These are phyloP conservation scores for Augiades crinisus DNA, from an alignment of 2,888 invertebrate species.

Conservation along the genomic window DNA sequence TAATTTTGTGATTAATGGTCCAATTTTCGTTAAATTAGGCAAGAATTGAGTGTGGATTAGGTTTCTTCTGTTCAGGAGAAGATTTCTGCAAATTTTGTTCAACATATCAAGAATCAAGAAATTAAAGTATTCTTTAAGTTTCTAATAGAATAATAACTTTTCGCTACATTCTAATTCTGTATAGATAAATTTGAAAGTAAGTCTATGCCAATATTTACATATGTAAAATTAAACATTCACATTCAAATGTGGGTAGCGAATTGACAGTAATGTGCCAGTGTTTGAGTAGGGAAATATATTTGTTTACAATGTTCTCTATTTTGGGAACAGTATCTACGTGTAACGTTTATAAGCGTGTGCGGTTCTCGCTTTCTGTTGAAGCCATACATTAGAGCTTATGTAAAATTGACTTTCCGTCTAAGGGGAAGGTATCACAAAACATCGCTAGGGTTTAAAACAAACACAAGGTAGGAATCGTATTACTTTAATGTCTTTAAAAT, in stretches of 20 bases:
- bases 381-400: conserved; percentile 62
- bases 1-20: no score
- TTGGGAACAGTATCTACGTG: conserved; percentile 24
- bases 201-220: conserved; percentile 1
- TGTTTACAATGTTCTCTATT: conserved; percentile 23
- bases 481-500: conserved; percentile 60
- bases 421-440: conserved; percentile 45
- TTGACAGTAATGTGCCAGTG: conserved; percentile 17
- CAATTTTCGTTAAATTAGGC: no score
- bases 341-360: conserved; percentile 27
- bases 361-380: conserved; percentile 36
- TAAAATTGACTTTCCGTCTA: conserved; percentile 43
- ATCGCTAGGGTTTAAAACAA: conserved; percentile 59
- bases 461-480: conserved; percentile 55
- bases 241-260: conserved; percentile 1
- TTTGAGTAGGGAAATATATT: conserved; percentile 17
- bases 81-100: no score
- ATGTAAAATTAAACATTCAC: neutral
- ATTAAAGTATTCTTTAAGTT: no score
- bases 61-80: no score
- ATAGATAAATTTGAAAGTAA: neutral
- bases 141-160: no score
- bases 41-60: no score
- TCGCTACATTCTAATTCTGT: no score
- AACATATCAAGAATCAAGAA: no score